Conservation (phyloP, 2,888 invertebrate genomes). For the Tiphia femorata region DNA sequence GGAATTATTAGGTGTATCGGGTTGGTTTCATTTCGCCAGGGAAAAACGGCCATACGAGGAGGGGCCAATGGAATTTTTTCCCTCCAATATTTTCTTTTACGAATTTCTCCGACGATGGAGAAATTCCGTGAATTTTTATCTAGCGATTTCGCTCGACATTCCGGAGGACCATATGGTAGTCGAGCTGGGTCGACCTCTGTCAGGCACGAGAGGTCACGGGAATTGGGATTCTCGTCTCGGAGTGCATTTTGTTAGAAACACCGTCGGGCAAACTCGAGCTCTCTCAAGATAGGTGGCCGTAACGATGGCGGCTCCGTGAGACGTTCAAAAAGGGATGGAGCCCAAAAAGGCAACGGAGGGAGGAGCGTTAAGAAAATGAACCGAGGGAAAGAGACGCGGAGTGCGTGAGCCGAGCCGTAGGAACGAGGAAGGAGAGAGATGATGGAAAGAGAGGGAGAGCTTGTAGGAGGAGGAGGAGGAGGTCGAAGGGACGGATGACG, state of each 20-base stretch:
- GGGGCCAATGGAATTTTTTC: too few relatives aligned
- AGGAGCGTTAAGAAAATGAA: slow-evolving; percentile 57
- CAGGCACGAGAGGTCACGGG: slow-evolving; percentile 11
- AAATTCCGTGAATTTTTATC: too few relatives aligned
- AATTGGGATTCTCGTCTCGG: slow-evolving; percentile 31
- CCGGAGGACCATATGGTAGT: slow-evolving; percentile 31
- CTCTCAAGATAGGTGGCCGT: slow-evolving; percentile 43
- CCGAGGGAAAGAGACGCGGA: slow-evolving; percentile 32
- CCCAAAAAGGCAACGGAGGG: slow-evolving; percentile 42
- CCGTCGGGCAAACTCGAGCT: slow-evolving; percentile 15
- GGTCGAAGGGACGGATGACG: slow-evolving; percentile 63
- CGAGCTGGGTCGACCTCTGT: slow-evolving; percentile 20
- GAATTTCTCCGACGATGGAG: not conserved
- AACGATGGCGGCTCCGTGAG: slow-evolving; percentile 60
- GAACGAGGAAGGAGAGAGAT: slow-evolving; percentile 34
- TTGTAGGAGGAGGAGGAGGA: slow-evolving; percentile 45
- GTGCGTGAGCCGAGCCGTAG: slow-evolving; percentile 31
- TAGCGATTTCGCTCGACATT: too few relatives aligned
- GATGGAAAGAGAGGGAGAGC: slow-evolving; percentile 17
- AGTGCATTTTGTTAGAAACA: slow-evolving; percentile 41
- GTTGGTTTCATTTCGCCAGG: too few relatives aligned
- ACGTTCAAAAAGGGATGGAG: slow-evolving; percentile 55
- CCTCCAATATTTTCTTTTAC: too few relatives aligned
- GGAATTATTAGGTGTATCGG: too few relatives aligned
- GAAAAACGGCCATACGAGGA: too few relatives aligned